A percentile compares a stretch with the other conserved stretches of the same genome.
These are phyloP conservation scores for Nemotelus nigrinus DNA, from an alignment of 2,888 invertebrate species.

Conservation along the genomic window DNA sequence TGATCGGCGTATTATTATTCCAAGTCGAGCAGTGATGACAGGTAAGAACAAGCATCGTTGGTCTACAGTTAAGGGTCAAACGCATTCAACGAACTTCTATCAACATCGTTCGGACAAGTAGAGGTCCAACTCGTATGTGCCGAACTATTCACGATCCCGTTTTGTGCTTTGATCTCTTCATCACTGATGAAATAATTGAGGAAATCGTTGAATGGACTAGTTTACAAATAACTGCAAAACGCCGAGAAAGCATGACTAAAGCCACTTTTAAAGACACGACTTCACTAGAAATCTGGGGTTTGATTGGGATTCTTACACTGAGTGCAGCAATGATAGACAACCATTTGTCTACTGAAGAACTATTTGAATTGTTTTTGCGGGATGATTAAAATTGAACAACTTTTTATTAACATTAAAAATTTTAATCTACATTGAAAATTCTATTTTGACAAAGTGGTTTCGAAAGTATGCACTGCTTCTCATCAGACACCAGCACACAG, in stretches of 20 bases:
- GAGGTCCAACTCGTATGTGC: background rate
- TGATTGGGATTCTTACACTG: conserved; percentile 52
- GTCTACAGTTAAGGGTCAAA: conserved; percentile 15
- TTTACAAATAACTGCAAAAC: background rate
- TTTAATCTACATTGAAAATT: too few relatives aligned
- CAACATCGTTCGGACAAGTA: background rate
- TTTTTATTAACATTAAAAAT: too few relatives aligned
- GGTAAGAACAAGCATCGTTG: conserved; percentile 4
- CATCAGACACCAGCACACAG: too few relatives aligned
- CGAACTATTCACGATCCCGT: conserved; percentile 38
- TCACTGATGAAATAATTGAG: conserved; percentile 21
- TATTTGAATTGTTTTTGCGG: conserved; percentile 52
- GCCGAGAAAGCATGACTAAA: background rate
- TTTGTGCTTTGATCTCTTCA: conserved; percentile 32
- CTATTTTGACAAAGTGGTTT: too few relatives aligned
- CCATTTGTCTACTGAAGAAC: conserved; percentile 52
- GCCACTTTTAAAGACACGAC: conserved; percentile 45
- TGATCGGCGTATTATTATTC: conserved; percentile 18
- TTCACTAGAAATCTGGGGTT: conserved; percentile 52
- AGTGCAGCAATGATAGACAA: conserved; percentile 54
- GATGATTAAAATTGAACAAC: too few relatives aligned
- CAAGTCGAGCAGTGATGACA: conserved; percentile 23
- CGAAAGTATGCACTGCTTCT: too few relatives aligned
- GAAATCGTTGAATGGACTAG: background rate
- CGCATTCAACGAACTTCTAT: conserved; percentile 16